Base-by-base conservation (phyloP, 1,140 invertebrate species). In the Trypoxylus dichotomus region DNA sequence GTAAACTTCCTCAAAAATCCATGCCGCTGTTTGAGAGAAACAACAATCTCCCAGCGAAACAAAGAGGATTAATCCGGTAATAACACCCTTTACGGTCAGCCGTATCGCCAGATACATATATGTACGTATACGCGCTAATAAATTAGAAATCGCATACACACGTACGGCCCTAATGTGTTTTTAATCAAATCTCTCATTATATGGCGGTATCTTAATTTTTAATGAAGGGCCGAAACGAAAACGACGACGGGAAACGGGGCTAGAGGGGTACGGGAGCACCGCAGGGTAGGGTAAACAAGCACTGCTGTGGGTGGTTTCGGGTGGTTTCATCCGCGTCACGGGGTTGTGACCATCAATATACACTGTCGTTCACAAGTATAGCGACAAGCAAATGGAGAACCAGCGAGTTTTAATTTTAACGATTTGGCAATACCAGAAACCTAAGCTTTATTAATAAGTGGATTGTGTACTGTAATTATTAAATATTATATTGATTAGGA, bases 111-210 rank as follows among this genome's bases (percentile, higher is more conserved):
- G 3, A 2, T 13, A n/a, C 32, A 32, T 7, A 32, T 32, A 32
- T 7, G 32, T 32, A 32, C 76, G 11, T 80, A 32, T 47, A n/a
- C 41, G 21, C 68, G 74, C 79, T 81, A 78, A 80, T 81, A 80
- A 81, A 79, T 78, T 76, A 79, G 77, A 82, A 75, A 77, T 77
- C 74, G 75, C 58, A 24, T 63, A 63, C 72, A 75, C 76, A 78
- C 78, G 80, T 42, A 78, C 81, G 15, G 15, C 83, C 81, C 79
- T 85, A 85, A 85, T 85, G 84, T 81, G 82, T 84, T 85, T 85
- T 85, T 85, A 85, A 85, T 85, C 84, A 85, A 85, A 85, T 85
- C 81, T 82, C 81, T 83, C 82, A 83, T 83, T 83, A 84, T 77
- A 78, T 76, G 58, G 58, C 19, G 58, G 79, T 81, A 83, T 82